These are phyloP conservation scores for Drosophila asahinai DNA, from an alignment of 1,140 invertebrate genomes.

Conservation along the genomic window DNA sequence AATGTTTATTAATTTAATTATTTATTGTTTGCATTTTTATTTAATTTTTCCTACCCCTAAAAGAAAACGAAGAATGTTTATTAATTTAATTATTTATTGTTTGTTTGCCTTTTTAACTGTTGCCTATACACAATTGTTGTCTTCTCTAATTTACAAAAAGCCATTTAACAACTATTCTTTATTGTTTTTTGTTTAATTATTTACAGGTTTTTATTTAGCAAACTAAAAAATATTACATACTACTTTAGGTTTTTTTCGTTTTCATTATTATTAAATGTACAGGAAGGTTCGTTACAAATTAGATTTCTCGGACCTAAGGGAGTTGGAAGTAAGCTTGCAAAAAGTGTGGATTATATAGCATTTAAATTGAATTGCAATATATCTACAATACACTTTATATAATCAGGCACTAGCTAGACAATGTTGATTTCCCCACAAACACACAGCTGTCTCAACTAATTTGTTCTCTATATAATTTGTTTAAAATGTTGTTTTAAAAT, in stretches of 20 bases:
- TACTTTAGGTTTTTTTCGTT: slow-evolving; percentile 31
- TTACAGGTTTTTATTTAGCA: slow-evolving; percentile 55
- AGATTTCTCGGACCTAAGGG: slow-evolving; percentile 15
- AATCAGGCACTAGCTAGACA: slow-evolving; percentile 53
- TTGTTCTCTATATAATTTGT: slow-evolving; percentile 25
- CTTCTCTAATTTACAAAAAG: slow-evolving; percentile 76
- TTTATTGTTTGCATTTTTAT: background rate
- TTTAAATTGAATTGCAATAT: slow-evolving; percentile 43
- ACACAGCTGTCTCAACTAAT: slow-evolving; percentile 42
- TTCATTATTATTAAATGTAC: slow-evolving; percentile 42
- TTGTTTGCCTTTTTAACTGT: slow-evolving; percentile 64
- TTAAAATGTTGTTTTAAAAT: slow-evolving; percentile 74
- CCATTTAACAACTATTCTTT: slow-evolving; percentile 67
- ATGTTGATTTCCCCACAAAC: slow-evolving; percentile 22
- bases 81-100: slow-evolving; percentile 57
- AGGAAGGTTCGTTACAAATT: slow-evolving; percentile 40
- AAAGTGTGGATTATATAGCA: slow-evolving; percentile 15
- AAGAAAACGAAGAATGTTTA: slow-evolving; percentile 2
- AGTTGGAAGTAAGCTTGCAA: slow-evolving; percentile 43
- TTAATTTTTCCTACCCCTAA: background rate
- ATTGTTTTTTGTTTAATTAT: slow-evolving; percentile 54
- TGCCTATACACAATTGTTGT: slow-evolving; percentile 70
- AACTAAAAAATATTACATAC: slow-evolving; percentile 66
- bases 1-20: slow-evolving; percentile 9
- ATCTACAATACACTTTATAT: slow-evolving; percentile 49